phyloP scores from a whole-genome alignment of 2,113 vertebrate genomes.

The Ancistrus triradiatus region DNA sequence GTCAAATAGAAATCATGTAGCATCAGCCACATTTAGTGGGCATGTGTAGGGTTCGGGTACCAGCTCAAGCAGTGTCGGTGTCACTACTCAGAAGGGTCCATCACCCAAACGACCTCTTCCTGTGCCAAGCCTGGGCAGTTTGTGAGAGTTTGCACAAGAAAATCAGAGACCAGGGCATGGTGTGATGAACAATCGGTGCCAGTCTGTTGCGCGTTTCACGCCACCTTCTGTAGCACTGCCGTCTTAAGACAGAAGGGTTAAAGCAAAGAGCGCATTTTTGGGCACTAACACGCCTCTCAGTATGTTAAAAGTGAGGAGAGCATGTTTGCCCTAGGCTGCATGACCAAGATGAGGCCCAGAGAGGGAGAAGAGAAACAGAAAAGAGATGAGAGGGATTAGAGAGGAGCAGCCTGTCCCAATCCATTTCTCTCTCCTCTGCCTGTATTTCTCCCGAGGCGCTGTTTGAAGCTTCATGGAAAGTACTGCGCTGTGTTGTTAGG shows the following conservation, averaged over 20 bases:
- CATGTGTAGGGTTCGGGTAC: no score
- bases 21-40: no score
- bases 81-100: no score
- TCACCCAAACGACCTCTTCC: no score
- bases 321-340: conserved; percentile 40
- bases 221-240: background rate
- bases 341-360: conserved; percentile 33
- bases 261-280: conserved; percentile 30
- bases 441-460: conserved; percentile 49
- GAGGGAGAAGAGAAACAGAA: conserved; percentile 20
- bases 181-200: no score
- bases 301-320: conserved; percentile 42
- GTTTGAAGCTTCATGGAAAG: conserved; percentile 48
- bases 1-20: no score
- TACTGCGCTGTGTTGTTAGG: conserved; percentile 35
- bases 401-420: conserved; percentile 51
- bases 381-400: conserved; percentile 46
- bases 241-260: conserved; percentile 24
- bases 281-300: conserved; percentile 36
- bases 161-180: no score
- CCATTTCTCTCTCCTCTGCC: conserved; percentile 42
- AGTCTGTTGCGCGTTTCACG: no score
- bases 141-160: no score
- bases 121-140: no score
- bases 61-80: no score